These are phyloP conservation scores for Portunus trituberculatus DNA, from an alignment of 1,140 invertebrate species.

Conservation along the genomic window DNA sequence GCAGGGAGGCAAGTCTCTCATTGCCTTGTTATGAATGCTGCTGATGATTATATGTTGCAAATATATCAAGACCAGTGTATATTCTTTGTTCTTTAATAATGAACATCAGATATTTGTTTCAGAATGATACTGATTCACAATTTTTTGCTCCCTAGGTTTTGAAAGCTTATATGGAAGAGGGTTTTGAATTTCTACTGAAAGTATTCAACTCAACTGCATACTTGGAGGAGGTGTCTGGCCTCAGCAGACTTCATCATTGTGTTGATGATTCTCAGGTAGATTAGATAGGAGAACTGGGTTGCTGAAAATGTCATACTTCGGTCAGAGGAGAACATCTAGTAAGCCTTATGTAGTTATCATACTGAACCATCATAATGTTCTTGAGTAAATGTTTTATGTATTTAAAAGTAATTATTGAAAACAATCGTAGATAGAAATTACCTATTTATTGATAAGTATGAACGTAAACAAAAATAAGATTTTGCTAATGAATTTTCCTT, in stretches of 20 bases:
- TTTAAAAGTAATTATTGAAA: too few species aligned
- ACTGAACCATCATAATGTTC: too few species aligned
- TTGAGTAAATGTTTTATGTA: too few species aligned
- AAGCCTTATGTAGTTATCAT: too few species aligned
- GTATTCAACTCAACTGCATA: constrained; percentile 92
- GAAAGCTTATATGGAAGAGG: constrained; percentile 85
- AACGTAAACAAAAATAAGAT: too few species aligned
- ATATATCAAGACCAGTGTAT: too few species aligned
- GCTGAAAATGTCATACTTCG: not conserved
- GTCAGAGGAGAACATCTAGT: too few species aligned
- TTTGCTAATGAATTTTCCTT: not conserved
- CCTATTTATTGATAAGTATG: too few species aligned
- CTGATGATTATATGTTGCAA: not conserved
- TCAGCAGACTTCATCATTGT: constrained; percentile 87
- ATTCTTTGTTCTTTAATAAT: not conserved
- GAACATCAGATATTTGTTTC: not conserved
- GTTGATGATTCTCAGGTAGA: constrained; percentile 85
- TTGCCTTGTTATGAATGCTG: not conserved
- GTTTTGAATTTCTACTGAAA: constrained; percentile 90
- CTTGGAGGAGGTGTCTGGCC: constrained; percentile 93
- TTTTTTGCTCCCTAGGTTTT: constrained; percentile 83
- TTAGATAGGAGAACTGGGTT: not conserved
- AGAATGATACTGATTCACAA: not conserved
- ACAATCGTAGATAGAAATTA: too few species aligned
- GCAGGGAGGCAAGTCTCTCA: constrained; percentile 81